phyloP scores from a whole-genome alignment of 2,797 vertebrate genomes.

The Pseudomugil tenellus region DNA sequence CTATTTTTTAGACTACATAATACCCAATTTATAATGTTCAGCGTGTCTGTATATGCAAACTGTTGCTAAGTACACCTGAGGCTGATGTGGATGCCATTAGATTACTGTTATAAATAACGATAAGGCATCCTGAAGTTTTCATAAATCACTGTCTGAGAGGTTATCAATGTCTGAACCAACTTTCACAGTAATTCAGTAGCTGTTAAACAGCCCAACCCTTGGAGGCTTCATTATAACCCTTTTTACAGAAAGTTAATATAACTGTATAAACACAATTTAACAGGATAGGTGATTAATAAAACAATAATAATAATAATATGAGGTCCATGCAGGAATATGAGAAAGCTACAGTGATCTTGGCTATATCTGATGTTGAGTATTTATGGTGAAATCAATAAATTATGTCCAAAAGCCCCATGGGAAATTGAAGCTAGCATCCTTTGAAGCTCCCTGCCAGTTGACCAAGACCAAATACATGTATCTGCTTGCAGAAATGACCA shows the following conservation, averaged over 20 bases:
- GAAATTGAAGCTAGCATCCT: background rate
- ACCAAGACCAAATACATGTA: background rate
- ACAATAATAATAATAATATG: background rate
- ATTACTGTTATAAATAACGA: constrained; percentile 11
- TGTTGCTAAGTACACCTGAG: background rate
- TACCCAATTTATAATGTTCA: background rate
- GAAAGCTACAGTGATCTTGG: background rate
- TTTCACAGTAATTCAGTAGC: background rate
- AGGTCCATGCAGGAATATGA: background rate
- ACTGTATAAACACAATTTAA: background rate
- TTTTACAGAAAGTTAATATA: background rate
- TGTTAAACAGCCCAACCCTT: background rate
- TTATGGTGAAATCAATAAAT: background rate
- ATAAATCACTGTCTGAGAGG: constrained; percentile 5
- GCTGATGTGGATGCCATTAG: background rate
- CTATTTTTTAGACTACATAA: background rate
- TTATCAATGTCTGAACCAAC: background rate
- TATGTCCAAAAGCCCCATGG: background rate
- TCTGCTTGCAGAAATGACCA: background rate
- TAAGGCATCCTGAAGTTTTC: background rate
- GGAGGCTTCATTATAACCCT: background rate
- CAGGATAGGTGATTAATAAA: background rate
- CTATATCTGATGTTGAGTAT: background rate
- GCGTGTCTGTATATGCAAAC: background rate
- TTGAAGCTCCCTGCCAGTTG: background rate